Evolutionary conservation across 2,888 invertebrate genomes (phyloP).

Genomic region (Lysandra bellargus): DNA sequence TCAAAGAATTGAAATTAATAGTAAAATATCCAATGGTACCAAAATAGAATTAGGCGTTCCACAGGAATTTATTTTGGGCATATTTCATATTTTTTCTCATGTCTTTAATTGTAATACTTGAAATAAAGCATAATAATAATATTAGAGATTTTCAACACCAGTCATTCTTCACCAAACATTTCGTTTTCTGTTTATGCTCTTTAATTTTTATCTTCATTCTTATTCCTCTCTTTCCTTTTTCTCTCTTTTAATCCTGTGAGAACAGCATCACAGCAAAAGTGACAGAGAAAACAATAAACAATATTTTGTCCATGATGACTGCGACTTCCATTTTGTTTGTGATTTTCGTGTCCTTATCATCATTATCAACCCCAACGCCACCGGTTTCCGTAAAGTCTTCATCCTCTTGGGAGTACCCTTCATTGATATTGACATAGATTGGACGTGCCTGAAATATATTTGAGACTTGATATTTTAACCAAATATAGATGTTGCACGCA

Average conservation of each 20-base stretch:
- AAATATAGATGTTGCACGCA: background rate
- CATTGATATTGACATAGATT: background rate
- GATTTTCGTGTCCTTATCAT: constrained; percentile 51
- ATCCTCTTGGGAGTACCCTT: constrained; percentile 53
- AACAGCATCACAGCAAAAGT: constrained; percentile 58
- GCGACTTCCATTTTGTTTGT: constrained; percentile 58
- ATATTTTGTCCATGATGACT: constrained; percentile 58
- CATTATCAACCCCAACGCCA: constrained; percentile 46
- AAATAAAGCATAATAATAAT: no score
- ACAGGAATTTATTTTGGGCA: no score
- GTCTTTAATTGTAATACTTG: no score
- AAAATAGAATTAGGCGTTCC: no score
- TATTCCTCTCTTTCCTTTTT: background rate
- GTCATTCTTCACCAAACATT: no score
- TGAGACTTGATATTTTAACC: background rate
- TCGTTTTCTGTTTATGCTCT: background rate
- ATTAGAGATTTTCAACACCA: no score
- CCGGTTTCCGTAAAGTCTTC: constrained; percentile 48
- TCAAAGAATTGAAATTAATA: no score
- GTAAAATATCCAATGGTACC: no score
- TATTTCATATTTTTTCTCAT: no score
- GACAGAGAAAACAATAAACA: constrained; percentile 61
- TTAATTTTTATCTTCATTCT: background rate
- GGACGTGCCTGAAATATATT: background rate
- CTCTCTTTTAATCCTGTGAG: constrained; percentile 51